Percentiles rank a stretch among this genome's conserved stretches.
phyloP scores from a whole-genome alignment of 2,888 invertebrate genomes.

The Cremastobaeus sp. region DNA sequence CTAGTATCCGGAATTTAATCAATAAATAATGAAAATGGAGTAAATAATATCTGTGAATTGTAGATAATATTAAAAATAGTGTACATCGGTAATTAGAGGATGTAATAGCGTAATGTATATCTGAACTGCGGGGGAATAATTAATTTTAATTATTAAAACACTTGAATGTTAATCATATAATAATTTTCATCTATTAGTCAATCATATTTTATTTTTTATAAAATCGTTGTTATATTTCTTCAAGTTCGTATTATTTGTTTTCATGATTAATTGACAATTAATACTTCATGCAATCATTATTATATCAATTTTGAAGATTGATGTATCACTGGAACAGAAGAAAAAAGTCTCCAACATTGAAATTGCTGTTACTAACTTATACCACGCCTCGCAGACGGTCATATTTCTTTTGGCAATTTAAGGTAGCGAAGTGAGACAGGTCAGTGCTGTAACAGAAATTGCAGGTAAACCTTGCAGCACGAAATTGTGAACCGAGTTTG shows the following conservation, averaged over 20 bases:
- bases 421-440: slow-evolving; percentile 29
- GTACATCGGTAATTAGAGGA: too few species aligned
- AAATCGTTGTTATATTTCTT: too few species aligned
- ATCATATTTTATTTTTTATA: too few species aligned
- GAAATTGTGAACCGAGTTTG: neutral
- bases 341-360: slow-evolving; percentile 10
- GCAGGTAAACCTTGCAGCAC: neutral
- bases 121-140: too few species aligned
- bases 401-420: slow-evolving; percentile 34
- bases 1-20: too few species aligned
- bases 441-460: slow-evolving; percentile 12
- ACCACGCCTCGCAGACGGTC: slow-evolving; percentile 29
- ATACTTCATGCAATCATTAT: neutral
- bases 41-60: too few species aligned
- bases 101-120: too few species aligned
- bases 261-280: neutral
- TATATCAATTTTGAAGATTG: neutral
- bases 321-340: slow-evolving; percentile 1
- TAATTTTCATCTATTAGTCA: too few species aligned
- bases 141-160: too few species aligned
- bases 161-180: too few species aligned
- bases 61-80: too few species aligned
- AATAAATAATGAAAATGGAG: too few species aligned
- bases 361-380: slow-evolving; percentile 22
- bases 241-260: neutral